Evolutionary conservation across 1,140 invertebrate genomes (phyloP), one percentile per base, ranked within the genome.

Genomic region (Gyrodactylus salaris): DNA sequence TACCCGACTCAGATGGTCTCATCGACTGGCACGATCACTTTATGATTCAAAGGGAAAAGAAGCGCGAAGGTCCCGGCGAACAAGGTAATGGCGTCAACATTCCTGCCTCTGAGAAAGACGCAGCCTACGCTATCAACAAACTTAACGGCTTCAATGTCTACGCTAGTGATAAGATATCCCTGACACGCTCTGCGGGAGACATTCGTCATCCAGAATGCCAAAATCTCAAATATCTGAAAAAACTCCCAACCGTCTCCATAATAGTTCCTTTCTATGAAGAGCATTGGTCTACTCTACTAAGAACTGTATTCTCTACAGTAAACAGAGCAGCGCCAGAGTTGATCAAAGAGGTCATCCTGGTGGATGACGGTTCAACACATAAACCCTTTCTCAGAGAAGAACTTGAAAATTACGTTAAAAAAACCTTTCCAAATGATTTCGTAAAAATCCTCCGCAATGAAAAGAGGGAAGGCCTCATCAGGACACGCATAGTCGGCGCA

Each of bases 181-280:
- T 89, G 1, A 85, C 89, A 78, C 82, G 88, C 74, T 86, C 86
- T 0, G 74, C 89, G 25, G 86, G 85, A 26, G 88, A 89, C 77
- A 87, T 89, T 74, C 80, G 88, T 26, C 84, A 87, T 77, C 77
- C 80, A 68, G 83, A 83, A 75, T 92, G 91, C 78, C 84, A 84
- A 76, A 84, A 83, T 27, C 85, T 87, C 76, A 84, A 84, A 75
- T 94, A 94, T 78, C 82, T 87, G 75, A 81, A 82, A 72, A 83
- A 85, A n/a, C 79, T 94, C 73, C 89, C 89, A 0, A 86, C 85
- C 1, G 88, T 81, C 23, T 83, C 88, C 79, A 85, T 95, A 20
- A 85, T 96, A 71, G 87, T 95, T 26, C 91, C 91, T 68, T 96
- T 93, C 80, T 89, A 91, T 80, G 91, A 93, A 78, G 91, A 92